Evolutionary conservation across 2,888 invertebrate species (phyloP).

Genomic region (Diarsia mendica): DNA sequence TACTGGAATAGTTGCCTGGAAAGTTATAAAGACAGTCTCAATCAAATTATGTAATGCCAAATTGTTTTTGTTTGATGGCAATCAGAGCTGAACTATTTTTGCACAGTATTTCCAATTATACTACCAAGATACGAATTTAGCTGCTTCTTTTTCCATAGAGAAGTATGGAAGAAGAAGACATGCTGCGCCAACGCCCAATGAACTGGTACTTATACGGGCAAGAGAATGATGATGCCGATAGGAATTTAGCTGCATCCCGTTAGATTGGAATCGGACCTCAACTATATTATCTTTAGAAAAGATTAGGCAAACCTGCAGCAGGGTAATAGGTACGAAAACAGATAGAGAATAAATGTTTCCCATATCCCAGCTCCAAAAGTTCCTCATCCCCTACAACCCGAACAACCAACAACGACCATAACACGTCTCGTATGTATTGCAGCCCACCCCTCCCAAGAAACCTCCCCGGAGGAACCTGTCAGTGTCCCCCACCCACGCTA

Average conservation of each 20-base stretch:
- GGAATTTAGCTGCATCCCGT: background rate
- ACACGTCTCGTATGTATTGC: conserved; percentile 70
- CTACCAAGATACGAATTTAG: background rate
- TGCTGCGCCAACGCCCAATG: too few relatives aligned
- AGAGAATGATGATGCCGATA: too few relatives aligned
- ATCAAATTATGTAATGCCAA: background rate
- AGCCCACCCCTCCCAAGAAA: conserved; percentile 97
- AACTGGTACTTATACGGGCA: too few relatives aligned
- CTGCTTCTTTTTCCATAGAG: background rate
- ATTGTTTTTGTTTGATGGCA: background rate
- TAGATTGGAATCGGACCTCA: background rate
- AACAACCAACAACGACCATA: conserved; percentile 46
- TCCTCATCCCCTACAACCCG: background rate
- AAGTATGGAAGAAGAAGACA: too few relatives aligned
- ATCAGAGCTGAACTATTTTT: background rate
- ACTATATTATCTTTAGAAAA: background rate
- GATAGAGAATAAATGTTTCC: background rate
- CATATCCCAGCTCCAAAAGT: background rate
- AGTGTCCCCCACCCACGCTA: conserved; percentile 95
- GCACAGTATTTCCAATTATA: background rate
- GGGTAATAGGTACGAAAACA: background rate
- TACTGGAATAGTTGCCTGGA: background rate
- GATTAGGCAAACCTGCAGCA: background rate
- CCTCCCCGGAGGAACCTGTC: conserved; percentile 96
- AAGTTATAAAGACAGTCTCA: background rate